Percentiles rank a stretch among this genome's conserved stretches.
phyloP scores from a whole-genome alignment of 2,797 vertebrate species.

The Macroramphosus scolopax region DNA sequence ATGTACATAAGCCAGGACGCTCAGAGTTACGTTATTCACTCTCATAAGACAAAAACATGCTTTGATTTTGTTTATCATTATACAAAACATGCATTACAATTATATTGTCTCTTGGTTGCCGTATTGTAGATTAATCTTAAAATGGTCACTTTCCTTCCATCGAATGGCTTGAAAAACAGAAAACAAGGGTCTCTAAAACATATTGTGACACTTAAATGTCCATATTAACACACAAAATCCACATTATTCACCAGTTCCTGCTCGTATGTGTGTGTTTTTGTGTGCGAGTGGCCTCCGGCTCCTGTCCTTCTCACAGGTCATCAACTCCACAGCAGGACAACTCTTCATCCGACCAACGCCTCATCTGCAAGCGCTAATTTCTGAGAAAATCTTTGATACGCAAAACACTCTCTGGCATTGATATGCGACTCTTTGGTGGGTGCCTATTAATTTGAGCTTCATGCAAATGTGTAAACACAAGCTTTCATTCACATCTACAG shows the following conservation, averaged over 20 bases:
- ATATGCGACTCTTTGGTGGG: constrained; percentile 29
- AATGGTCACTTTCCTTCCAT: constrained; percentile 1
- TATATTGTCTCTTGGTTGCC: too few relatives aligned
- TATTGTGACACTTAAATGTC: too few relatives aligned
- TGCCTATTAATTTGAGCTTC: constrained; percentile 17
- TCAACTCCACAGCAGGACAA: constrained; percentile 98
- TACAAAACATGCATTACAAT: too few relatives aligned
- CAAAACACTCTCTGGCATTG: constrained; percentile 32
- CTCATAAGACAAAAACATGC: too few relatives aligned
- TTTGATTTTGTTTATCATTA: too few relatives aligned
- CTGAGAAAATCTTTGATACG: constrained; percentile 63
- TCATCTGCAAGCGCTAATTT: constrained; percentile 90
- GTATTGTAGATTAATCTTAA: too few relatives aligned
- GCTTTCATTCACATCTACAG: constrained; percentile 16
- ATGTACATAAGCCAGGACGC: constrained; percentile 7
- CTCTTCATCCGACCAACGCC: constrained; percentile 86
- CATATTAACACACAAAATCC: constrained; percentile 32
- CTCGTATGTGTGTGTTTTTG: too few relatives aligned
- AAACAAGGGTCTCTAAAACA: constrained; percentile 33
- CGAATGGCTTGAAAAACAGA: constrained; percentile 16
- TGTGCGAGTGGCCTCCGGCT: constrained; percentile 88
- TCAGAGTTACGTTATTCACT: too few relatives aligned
- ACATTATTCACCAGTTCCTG: constrained; percentile 68
- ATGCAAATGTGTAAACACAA: not conserved
- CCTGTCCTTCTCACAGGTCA: constrained; percentile 98